Conservation (phyloP, 1,140 invertebrate genomes). For the Panulirus ornatus region DNA sequence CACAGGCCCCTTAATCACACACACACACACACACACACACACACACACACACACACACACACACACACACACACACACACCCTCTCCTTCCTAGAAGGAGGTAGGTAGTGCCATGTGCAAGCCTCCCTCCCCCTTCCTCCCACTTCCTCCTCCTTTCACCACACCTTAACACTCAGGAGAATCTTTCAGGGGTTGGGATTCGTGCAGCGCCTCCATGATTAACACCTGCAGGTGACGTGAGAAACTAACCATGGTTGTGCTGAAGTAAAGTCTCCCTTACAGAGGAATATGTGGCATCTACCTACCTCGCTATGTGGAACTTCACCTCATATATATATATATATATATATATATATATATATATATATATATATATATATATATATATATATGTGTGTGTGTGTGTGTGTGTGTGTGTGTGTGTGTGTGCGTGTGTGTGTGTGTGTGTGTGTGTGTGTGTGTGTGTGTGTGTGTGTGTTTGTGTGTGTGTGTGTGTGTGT, state of each 20-base stretch:
- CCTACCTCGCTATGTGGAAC: too few relatives aligned
- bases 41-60: conserved; percentile 7
- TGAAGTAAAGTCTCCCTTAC: too few relatives aligned
- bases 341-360: conserved; percentile 29
- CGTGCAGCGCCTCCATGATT: too few relatives aligned
- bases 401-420: not conserved
- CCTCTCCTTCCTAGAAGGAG: not conserved
- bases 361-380: not conserved
- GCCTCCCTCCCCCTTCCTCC: not conserved
- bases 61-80: conserved; percentile 8
- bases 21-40: not conserved
- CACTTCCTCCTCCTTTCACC: too few relatives aligned
- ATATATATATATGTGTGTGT: not conserved
- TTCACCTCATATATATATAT: conserved; percentile 8
- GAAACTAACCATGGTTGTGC: too few relatives aligned
- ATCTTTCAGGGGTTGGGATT: too few relatives aligned
- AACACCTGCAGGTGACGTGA: too few relatives aligned
- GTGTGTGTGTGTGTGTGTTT: conserved; percentile 5
- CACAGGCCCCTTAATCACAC: too few relatives aligned
- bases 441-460: not conserved
- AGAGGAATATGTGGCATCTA: too few relatives aligned
- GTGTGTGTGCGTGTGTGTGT: not conserved
- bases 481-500: not conserved
- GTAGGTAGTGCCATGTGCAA: not conserved
- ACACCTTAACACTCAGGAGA: too few relatives aligned